These are phyloP conservation scores for Xylota sylvarum DNA, from an alignment of 2,888 invertebrate genomes.

Conservation along the genomic window DNA sequence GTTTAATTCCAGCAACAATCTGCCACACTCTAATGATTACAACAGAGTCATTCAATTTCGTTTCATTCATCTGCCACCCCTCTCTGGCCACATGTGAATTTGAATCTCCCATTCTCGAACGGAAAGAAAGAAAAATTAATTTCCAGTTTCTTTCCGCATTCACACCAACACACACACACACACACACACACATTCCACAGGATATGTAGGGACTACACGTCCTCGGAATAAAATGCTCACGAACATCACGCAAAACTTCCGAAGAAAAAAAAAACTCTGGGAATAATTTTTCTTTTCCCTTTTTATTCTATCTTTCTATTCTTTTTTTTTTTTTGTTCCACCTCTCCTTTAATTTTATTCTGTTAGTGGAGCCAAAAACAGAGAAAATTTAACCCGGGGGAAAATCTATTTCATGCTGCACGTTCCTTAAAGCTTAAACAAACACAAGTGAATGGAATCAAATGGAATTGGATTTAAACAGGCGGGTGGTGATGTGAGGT, in stretches of 20 bases:
- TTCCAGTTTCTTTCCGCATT: slow-evolving; percentile 62
- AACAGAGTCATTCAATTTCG: slow-evolving; percentile 64
- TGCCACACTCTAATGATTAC: slow-evolving; percentile 62
- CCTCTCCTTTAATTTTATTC: slow-evolving; percentile 60
- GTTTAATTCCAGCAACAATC: slow-evolving; percentile 60
- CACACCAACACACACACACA: slow-evolving; percentile 33
- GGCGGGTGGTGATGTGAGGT: not conserved
- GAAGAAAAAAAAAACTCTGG: not conserved
- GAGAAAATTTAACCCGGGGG: slow-evolving; percentile 17
- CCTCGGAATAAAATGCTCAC: slow-evolving; percentile 40
- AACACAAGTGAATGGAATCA: slow-evolving; percentile 59
- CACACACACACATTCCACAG: slow-evolving; percentile 7
- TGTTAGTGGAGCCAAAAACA: slow-evolving; percentile 10
- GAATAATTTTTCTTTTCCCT: slow-evolving; percentile 17
- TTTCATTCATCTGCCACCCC: slow-evolving; percentile 52
- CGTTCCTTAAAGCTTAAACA: slow-evolving; percentile 29
- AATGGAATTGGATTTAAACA: slow-evolving; percentile 56
- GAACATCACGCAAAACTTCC: slow-evolving; percentile 39
- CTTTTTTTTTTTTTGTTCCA: not conserved
- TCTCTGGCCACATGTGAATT: slow-evolving; percentile 24
- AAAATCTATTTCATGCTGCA: slow-evolving; percentile 34
- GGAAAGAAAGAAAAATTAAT: slow-evolving; percentile 61
- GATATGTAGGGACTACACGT: slow-evolving; percentile 29
- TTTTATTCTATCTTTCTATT: not conserved
- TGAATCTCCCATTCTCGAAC: slow-evolving; percentile 32